Conservation (phyloP, 2,888 invertebrate species). For the Pseudanteris insignis region DNA sequence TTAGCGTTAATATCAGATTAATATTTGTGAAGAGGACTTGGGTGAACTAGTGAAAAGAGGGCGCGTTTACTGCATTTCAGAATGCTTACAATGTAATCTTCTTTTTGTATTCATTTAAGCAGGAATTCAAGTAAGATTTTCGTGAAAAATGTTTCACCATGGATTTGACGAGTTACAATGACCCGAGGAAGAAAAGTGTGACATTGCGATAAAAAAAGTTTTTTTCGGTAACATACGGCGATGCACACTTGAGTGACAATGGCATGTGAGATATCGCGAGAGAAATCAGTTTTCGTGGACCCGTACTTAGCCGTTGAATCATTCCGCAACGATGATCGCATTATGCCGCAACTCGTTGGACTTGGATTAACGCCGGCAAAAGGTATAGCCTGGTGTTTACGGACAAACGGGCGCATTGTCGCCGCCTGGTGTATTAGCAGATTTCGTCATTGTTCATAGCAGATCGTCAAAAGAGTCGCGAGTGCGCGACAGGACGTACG, state of each 20-base stretch:
- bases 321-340: conserved; percentile 58
- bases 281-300: conserved; percentile 56
- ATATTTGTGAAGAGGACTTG: too few species aligned
- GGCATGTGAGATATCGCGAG: conserved; percentile 53
- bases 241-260: conserved; percentile 49
- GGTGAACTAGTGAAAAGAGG: too few species aligned
- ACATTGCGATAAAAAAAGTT: conserved; percentile 23
- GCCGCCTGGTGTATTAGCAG: conserved; percentile 57
- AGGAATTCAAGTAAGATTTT: background rate
- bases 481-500: conserved; percentile 41
- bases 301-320: conserved; percentile 46
- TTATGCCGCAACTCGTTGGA: conserved; percentile 56
- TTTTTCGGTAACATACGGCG: conserved; percentile 47
- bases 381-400: conserved; percentile 61
- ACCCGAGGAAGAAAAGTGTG: conserved; percentile 11
- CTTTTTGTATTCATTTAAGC: background rate
- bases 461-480: conserved; percentile 51
- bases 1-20: too few species aligned
- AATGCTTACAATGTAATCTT: conserved; percentile 2
- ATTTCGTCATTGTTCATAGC: conserved; percentile 52
- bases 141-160: conserved; percentile 3
- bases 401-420: conserved; percentile 59
- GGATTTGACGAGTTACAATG: conserved; percentile 11
- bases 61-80: background rate
- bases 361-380: conserved; percentile 63